Percentiles rank a stretch among this genome's conserved stretches.
Evolutionary conservation across 2,888 invertebrate genomes (phyloP).

Genomic region (Schrankia costaestrigalis): DNA sequence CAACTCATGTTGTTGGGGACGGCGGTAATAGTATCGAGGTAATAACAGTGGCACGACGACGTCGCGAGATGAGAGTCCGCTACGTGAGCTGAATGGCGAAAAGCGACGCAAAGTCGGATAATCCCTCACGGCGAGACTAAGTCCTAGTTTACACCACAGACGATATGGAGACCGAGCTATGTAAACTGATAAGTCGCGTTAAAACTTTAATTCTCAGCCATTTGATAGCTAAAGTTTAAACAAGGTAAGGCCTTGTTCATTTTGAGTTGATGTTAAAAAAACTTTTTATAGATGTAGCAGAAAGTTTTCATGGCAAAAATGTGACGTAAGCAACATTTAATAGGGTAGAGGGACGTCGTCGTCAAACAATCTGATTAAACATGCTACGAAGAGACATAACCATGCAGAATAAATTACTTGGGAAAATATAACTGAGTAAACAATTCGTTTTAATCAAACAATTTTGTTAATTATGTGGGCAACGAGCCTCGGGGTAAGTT

Average conservation of each 20-base stretch:
- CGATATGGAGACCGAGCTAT: constrained; percentile 33
- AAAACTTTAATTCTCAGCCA: constrained; percentile 31
- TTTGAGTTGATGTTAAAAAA: constrained; percentile 1
- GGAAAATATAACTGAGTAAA: too few relatives aligned
- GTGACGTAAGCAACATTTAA: too few relatives aligned
- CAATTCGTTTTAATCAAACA: constrained; percentile 8
- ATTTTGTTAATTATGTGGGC: constrained; percentile 9
- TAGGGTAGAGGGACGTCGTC: too few relatives aligned
- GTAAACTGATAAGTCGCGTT: constrained; percentile 29
- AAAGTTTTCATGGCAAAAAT: not conserved
- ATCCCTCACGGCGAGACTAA: constrained; percentile 58
- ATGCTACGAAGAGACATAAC: too few relatives aligned
- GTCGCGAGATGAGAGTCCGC: constrained; percentile 62
- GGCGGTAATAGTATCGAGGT: constrained; percentile 63
- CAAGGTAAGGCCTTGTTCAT: constrained; percentile 13
- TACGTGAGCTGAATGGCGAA: constrained; percentile 65
- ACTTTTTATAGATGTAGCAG: not conserved
- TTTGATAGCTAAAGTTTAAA: constrained; percentile 21
- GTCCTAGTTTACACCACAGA: constrained; percentile 53
- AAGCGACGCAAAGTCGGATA: constrained; percentile 55
- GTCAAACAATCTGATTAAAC: too few relatives aligned
- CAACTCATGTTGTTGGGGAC: constrained; percentile 41
- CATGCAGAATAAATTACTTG: too few relatives aligned
- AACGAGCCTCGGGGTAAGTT: constrained; percentile 17
- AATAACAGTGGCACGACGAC: constrained; percentile 69